phyloP scores from a whole-genome alignment of 1,140 invertebrate genomes.

The Pseudachorutes palmiensis region DNA sequence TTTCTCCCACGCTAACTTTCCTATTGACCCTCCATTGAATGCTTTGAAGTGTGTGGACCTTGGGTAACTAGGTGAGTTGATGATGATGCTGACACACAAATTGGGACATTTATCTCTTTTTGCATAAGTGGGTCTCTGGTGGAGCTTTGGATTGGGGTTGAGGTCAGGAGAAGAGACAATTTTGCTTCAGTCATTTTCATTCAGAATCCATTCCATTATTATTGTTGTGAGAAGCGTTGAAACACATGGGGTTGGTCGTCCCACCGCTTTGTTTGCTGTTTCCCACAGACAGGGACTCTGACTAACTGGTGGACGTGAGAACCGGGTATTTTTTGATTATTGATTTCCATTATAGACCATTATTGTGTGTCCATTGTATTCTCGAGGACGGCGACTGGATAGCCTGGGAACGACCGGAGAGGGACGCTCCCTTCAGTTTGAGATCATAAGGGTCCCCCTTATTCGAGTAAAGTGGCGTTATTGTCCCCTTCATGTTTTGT shows the following conservation, averaged over 20 bases:
- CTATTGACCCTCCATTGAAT: no score
- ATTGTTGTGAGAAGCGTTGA: no score
- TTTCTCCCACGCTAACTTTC: no score
- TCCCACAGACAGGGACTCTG: no score
- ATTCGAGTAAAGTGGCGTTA: no score
- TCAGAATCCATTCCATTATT: no score
- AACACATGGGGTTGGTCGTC: no score
- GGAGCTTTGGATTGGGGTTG: background rate
- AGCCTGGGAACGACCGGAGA: no score
- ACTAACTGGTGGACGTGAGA: constrained; percentile 10
- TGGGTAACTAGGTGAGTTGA: background rate
- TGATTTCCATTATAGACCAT: constrained; percentile 12
- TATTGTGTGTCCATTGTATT: background rate
- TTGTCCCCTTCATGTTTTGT: background rate
- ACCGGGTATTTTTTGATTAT: constrained; percentile 4
- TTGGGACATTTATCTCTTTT: background rate
- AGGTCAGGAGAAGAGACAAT: background rate
- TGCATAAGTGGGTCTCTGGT: background rate
- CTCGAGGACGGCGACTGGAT: no score
- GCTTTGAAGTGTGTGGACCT: background rate
- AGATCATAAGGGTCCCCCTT: no score
- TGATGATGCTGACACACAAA: background rate
- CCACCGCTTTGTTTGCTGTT: no score
- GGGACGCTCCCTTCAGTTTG: background rate
- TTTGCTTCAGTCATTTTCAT: no score